phyloP scores from a whole-genome alignment of 2,888 invertebrate genomes.

The Tachina fera region DNA sequence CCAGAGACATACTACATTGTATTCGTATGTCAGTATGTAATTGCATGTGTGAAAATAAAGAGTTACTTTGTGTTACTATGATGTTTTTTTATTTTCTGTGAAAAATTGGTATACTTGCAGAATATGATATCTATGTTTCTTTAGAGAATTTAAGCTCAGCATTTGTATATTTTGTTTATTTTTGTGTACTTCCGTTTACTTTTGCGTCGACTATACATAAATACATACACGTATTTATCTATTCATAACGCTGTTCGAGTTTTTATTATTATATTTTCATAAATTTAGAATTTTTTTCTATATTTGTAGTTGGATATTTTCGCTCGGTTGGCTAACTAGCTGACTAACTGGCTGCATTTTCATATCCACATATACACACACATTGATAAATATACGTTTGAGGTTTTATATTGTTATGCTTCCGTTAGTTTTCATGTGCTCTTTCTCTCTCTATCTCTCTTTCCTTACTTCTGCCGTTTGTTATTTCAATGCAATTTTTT shows the following conservation, averaged over 20 bases:
- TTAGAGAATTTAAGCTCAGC: constrained; percentile 52
- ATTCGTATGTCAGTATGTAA: neutral
- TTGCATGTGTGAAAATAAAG: constrained; percentile 15
- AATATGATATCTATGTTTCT: constrained; percentile 49
- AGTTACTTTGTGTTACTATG: constrained; percentile 34
- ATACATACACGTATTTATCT: constrained; percentile 40
- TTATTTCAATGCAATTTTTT: constrained; percentile 62
- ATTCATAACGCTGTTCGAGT: constrained; percentile 55
- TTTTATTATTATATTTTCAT: constrained; percentile 41
- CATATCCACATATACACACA: neutral
- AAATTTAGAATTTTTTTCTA: constrained; percentile 33
- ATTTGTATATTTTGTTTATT: constrained; percentile 32
- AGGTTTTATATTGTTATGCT: constrained; percentile 15
- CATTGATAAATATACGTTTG: neutral
- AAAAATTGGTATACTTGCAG: constrained; percentile 17
- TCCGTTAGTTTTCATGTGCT: constrained; percentile 3
- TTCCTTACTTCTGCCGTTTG: constrained; percentile 44
- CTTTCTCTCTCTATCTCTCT: neutral
- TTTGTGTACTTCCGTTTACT: constrained; percentile 45
- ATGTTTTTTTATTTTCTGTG: constrained; percentile 15
- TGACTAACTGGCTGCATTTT: constrained; percentile 46
- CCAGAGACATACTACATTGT: neutral
- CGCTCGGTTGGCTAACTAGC: constrained; percentile 58
- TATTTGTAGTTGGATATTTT: constrained; percentile 23
- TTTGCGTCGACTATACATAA: constrained; percentile 4